Evolutionary conservation across 1,140 invertebrate genomes (phyloP).

Genomic region (Drosophila ironensis): DNA sequence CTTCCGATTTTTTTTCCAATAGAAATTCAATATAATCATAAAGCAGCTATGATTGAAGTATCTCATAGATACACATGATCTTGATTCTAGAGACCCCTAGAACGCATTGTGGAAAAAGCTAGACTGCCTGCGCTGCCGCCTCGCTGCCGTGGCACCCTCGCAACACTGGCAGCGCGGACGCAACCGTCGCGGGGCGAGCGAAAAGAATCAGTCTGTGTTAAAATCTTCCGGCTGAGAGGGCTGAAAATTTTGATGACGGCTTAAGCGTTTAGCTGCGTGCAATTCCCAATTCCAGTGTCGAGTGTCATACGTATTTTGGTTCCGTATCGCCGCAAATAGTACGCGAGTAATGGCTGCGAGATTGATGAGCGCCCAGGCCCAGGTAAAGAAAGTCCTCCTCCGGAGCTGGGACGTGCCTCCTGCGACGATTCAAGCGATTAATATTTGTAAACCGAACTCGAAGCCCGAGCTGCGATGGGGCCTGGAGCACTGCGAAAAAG

Average conservation of each 20-base stretch:
- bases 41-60: no score
- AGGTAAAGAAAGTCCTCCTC: conserved; percentile 54
- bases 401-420: no score
- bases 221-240: conserved; percentile 81
- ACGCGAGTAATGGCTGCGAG: conserved; percentile 70
- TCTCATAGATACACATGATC: no score
- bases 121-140: background rate
- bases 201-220: conserved; percentile 65
- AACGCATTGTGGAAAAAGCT: background rate
- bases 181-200: background rate
- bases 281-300: conserved; percentile 29
- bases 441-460: conserved; percentile 3
- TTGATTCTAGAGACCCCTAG: no score
- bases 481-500: conserved; percentile 30
- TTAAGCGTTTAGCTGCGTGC: conserved; percentile 29
- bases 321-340: conserved; percentile 27
- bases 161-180: conserved; percentile 7
- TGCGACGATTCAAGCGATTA: background rate
- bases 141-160: conserved; percentile 10
- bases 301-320: conserved; percentile 31
- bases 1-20: no score
- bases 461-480: conserved; percentile 44
- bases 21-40: no score
- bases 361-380: conserved; percentile 69
- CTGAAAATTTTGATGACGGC: conserved; percentile 74